Base-by-base conservation (phyloP, 2,888 invertebrate species). In the Harpalus rufipes region DNA sequence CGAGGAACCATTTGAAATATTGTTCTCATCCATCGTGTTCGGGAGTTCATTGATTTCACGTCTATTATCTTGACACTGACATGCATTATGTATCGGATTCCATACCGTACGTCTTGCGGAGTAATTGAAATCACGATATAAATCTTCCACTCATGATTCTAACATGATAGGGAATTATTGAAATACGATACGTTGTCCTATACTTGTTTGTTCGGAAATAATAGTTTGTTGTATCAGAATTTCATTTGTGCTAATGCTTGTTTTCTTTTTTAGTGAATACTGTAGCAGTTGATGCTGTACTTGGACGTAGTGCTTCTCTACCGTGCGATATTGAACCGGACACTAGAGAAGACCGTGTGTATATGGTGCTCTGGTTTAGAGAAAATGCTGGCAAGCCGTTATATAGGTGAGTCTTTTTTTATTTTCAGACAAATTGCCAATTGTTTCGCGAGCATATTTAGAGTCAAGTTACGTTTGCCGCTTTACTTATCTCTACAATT, bases 291-390 rank as follows among this genome's bases (percentile, higher is more conserved):
- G 96, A 96, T 89, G 97, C 97, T 10, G 97, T 97, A 63, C 92
- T 97, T 87, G 96, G 97, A 7, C 94, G 95, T 81, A 96, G 96
- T 87, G 97, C 97, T 85, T 95, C 96, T 80, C 92, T 97, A 89
- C 97, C 97, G 56, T 97, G 97, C 92, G 96, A 97, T 93, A 96
- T 97, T 91, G 96, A 96, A 88, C 96, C 97, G 83, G 94, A 95
- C 90, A 94, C 95, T 84, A 94, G 94, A 88, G 96, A 96, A 89
- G 97, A 97, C 91, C 94, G 96, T 86, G 96, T 97, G 86, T 97
- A 97, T 91, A 97, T 97, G 96, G 97, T 97, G 88, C 93, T 97
- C 81, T 97, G 97, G 97, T 97, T 97, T 91, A 93, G 96, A 87
- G 97, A 97, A 90, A 95, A 95, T 88, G 95, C 95, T 81, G 96